Percentiles rank a stretch among this genome's conserved stretches.
Conservation (phyloP, 1,140 invertebrate genomes). For the Cydia splendana region DNA sequence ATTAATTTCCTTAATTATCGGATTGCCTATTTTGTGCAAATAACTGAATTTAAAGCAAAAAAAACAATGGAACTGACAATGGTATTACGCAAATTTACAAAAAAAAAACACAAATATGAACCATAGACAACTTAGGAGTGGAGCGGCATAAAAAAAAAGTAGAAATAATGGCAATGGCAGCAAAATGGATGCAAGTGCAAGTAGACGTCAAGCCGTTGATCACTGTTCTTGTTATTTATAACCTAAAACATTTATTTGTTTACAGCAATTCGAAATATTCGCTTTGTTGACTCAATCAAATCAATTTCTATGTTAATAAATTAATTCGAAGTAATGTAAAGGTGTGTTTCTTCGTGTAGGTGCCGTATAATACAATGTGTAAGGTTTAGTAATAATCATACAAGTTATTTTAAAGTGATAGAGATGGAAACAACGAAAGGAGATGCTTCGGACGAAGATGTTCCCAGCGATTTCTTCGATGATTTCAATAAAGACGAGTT, state of each 20-base stretch:
- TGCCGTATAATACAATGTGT: constrained; percentile 17
- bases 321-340: neutral
- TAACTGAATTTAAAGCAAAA: too few species aligned
- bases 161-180: neutral
- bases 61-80: too few species aligned
- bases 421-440: constrained; percentile 11
- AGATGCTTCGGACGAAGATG: constrained; percentile 56
- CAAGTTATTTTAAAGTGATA: constrained; percentile 3
- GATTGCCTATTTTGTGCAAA: too few species aligned
- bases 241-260: constrained; percentile 19
- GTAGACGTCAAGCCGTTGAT: neutral
- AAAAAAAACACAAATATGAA: too few species aligned
- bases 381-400: neutral
- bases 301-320: neutral
- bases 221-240: neutral
- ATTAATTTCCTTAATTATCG: too few species aligned
- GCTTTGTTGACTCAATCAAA: neutral
- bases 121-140: too few species aligned
- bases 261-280: neutral
- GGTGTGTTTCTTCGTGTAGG: constrained; percentile 2
- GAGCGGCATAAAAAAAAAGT: too few species aligned
- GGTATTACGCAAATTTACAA: too few species aligned
- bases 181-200: neutral
- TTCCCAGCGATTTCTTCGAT: constrained; percentile 75
- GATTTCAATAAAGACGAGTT: constrained; percentile 73